Conservation (phyloP, 2,888 invertebrate species). For the Eristalinus aeneus region DNA sequence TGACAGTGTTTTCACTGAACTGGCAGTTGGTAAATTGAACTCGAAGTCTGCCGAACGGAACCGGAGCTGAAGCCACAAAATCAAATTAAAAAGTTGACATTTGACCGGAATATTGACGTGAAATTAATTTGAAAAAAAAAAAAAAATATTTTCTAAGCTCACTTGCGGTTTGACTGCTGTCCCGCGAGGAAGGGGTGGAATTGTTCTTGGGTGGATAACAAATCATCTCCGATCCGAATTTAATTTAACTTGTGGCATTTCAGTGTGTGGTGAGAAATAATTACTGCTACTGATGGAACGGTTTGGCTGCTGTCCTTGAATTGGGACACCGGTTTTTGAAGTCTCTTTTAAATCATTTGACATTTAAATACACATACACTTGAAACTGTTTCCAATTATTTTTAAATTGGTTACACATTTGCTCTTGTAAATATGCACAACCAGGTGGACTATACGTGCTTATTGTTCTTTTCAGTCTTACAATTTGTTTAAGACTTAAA, state of each 20-base stretch:
- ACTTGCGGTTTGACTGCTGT: not conserved
- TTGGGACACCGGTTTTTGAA: too few species aligned
- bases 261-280: not conserved
- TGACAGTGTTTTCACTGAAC: slow-evolving; percentile 10
- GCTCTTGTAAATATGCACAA: too few species aligned
- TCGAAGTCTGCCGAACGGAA: not conserved
- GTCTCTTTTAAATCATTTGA: too few species aligned
- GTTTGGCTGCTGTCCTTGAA: too few species aligned
- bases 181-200: not conserved
- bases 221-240: not conserved
- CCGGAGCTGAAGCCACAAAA: slow-evolving; percentile 40
- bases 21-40: slow-evolving; percentile 14
- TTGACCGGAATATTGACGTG: not conserved
- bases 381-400: too few species aligned
- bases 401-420: too few species aligned
- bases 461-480: too few species aligned
- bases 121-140: not conserved
- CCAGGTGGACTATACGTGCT: too few species aligned
- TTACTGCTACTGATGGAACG: too few species aligned
- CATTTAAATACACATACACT: too few species aligned
- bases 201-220: not conserved
- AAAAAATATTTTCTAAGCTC: not conserved
- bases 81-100: slow-evolving; percentile 33
- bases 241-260: not conserved
- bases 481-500: too few species aligned